Evolutionary conservation across 1,140 invertebrate genomes (phyloP), one percentile per base, ranked within the genome.

Genomic region (Drosophila nigromelanica): DNA sequence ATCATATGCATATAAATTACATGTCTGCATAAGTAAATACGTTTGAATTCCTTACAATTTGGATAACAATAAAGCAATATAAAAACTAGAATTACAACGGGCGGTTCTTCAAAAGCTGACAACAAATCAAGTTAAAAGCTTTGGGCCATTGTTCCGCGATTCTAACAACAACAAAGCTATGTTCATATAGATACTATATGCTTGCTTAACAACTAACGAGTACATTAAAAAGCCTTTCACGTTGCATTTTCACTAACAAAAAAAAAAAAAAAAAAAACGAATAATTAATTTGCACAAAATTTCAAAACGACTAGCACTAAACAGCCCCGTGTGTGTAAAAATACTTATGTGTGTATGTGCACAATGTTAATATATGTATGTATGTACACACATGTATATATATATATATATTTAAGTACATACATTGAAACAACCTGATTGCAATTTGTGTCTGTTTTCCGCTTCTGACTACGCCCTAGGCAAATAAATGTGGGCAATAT

Each of bases 341-440:
- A 60, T 73, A 61, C 52, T 54, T 66, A 80, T 35, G 30, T 51
- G 51, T 50, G 21, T 83, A 69, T 66, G 74, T 76, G 70, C 83
- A 80, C 35, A 72, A 62, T 55, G 27, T 27, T 5, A 27, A 27
- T 77, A 73, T 63, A 60, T 64, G 58, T 86, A 77, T 72, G 67
- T 86, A 87, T 78, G 59, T 78, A 64, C n/a, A n/a, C n/a, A n/a
- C n/a, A n/a, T 18, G 18, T 78, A 39, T 66, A 54, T 37, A n/a
- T 79, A 51, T 73, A 64, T 78, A 39, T 66, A 54, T 37, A 11
- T 79, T 54, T 73, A 71, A 73, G 70, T 80, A 85, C 48, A 72
- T 89, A 59, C 40, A 47, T 64, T 79, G 56, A 77, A 87, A 87
- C 82, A 87, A 82, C 82, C 83, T 79, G 64, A 59, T 71, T 87